A percentile compares a stretch with the other conserved stretches of the same genome.
Conservation (phyloP, 1,140 invertebrate genomes). For the Heliconius himera region DNA sequence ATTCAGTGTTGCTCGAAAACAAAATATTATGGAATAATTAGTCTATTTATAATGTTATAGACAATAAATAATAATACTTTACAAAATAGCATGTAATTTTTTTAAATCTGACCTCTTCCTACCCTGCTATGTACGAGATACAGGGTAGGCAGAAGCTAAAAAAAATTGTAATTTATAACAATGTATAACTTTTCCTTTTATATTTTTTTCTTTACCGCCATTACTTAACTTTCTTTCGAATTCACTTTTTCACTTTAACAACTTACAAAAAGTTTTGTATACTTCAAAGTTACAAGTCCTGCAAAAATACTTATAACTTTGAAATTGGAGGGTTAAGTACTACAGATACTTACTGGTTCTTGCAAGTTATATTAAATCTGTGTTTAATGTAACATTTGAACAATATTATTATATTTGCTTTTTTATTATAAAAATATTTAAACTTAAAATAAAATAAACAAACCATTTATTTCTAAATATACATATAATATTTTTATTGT, state of each 20-base stretch:
- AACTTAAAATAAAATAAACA: background rate
- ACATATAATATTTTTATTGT: background rate
- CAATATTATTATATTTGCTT: too few relatives aligned
- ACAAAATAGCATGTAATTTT: too few relatives aligned
- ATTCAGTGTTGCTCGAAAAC: slow-evolving; percentile 1
- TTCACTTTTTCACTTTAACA: background rate
- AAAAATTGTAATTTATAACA: background rate
- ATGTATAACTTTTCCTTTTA: background rate
- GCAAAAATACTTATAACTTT: background rate
- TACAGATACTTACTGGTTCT: too few relatives aligned
- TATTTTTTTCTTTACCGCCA: background rate
- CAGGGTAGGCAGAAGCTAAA: too few relatives aligned
- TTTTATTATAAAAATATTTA: too few relatives aligned
- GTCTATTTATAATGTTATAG: background rate
- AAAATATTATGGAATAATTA: background rate
- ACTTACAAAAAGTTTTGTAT: background rate
- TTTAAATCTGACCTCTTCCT: background rate
- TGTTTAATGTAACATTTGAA: too few relatives aligned
- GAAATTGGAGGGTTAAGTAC: background rate
- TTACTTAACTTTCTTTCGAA: background rate
- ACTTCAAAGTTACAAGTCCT: background rate
- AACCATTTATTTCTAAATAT: background rate
- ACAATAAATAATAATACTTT: background rate
- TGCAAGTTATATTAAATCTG: too few relatives aligned
- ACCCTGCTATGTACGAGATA: background rate